Conservation (phyloP, 2,113 vertebrate species). For the Butorides virescens region DNA sequence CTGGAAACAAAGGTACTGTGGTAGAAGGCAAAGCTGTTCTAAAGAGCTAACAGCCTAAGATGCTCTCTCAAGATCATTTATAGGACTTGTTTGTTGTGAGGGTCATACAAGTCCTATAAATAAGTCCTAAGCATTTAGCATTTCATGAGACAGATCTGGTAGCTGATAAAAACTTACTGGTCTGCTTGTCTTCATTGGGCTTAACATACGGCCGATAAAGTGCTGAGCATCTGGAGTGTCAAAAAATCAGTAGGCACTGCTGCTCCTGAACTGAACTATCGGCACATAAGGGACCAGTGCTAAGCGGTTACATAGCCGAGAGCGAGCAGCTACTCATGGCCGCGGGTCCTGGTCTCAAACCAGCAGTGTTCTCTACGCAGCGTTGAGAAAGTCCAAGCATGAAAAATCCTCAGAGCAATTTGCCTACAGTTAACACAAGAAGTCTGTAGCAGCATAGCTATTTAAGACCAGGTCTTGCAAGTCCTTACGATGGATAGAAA, state of each 20-base stretch:
- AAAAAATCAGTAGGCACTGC: neutral
- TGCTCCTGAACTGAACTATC: neutral
- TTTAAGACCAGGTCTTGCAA: neutral
- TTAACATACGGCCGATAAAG: neutral
- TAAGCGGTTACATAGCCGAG: rapidly evolving
- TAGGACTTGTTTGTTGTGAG: neutral
- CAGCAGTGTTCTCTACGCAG: rapidly evolving
- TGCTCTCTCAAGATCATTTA: neutral
- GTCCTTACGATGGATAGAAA: neutral
- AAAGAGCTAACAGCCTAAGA: neutral
- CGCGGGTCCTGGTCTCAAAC: neutral
- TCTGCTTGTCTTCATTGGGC: neutral
- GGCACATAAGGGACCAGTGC: rapidly evolving
- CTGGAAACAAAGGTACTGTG: neutral
- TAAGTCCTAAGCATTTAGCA: neutral
- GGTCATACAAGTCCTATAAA: neutral
- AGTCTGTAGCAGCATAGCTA: neutral
- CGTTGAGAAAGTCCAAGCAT: rapidly evolving
- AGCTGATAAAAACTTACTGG: neutral
- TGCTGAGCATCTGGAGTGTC: neutral
- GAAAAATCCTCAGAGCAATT: rapidly evolving
- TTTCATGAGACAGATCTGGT: neutral
- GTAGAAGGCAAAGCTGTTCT: neutral
- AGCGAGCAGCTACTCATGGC: neutral
- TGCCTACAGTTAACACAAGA: neutral